Conservation (phyloP, 2,113 vertebrate genomes). For the Neotoma lepida region DNA sequence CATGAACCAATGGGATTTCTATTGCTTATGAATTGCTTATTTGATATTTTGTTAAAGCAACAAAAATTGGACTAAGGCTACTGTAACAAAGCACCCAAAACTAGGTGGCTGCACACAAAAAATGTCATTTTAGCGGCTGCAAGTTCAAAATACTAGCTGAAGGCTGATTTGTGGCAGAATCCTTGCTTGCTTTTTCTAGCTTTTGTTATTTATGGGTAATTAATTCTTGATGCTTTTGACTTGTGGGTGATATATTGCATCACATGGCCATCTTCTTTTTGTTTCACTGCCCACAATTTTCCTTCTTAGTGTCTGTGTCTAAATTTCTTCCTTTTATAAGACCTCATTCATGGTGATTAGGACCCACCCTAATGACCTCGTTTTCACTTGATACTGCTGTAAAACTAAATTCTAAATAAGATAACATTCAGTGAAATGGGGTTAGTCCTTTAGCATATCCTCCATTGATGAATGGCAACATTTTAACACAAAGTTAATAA, state of each 20-base stretch:
- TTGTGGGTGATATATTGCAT: not conserved
- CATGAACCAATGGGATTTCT: not conserved
- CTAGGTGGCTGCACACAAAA: not conserved
- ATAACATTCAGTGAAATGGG: not conserved
- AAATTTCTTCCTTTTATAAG: not conserved
- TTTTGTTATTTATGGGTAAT: not conserved
- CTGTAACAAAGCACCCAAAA: not conserved
- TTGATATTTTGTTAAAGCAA: not conserved
- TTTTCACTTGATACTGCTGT: slow-evolving; percentile 37
- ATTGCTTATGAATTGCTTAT: not conserved
- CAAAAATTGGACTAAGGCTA: not conserved
- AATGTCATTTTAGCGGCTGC: not conserved
- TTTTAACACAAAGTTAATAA: slow-evolving; percentile 12
- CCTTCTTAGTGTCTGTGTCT: not conserved
- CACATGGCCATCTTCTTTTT: not conserved
- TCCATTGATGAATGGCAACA: not conserved
- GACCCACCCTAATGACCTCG: not conserved
- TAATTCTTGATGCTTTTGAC: not conserved
- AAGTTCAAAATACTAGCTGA: not conserved
- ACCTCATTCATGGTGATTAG: not conserved
- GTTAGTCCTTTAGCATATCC: not conserved
- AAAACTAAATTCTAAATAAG: not conserved
- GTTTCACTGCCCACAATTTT: not conserved
- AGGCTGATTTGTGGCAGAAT: not conserved
- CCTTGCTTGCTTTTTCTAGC: not conserved